Evolutionary conservation across 1,140 invertebrate species (phyloP), one percentile per base, ranked within the genome.

Genomic region (Temnothorax longispinosus): DNA sequence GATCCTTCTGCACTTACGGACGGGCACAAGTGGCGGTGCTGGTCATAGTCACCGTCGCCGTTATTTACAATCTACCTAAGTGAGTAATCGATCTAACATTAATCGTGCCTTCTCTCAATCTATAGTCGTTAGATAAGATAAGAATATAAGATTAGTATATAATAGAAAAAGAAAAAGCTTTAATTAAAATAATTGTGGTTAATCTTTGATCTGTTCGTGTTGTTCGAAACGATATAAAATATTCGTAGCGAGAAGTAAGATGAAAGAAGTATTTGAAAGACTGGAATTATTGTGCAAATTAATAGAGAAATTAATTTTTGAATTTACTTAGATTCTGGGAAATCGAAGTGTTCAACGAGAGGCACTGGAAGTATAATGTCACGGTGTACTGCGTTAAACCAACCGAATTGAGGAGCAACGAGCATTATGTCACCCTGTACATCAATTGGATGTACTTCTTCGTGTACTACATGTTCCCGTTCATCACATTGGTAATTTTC

Each of bases 381-480:
- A 96, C 96, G 1, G 94, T 98, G n/a, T 98, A 97, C 91, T 97
- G 97, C 89, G 96, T 98, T 27, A 94, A 95, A 1, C 96, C 97
- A 11, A 97, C 98, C 50, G 90, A 94, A 3, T 95, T 99, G 89
- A 96, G 98, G 67, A 95, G 96, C 15, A 97, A 98, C 94, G 93
- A 95, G 8, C 94, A 96, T 1, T 99, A 99, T 95, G 97, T 98
- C 62, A 96, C 97, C 38, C 96, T 99, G 8, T 99, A 99, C 93
- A 98, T 99, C 87, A 97, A 98, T 91, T 99, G 98, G 97, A 96
- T 98, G 94, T 99, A 99, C 94, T 96, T 99, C 75, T 96, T 99
- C 69, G 97, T 99, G 85, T 98, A 99, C 96, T 99, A 99, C 94
- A 97, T 98, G 81, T 96, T 99, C 80, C 99, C 99, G 11, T 98